Percentiles rank a stretch among this genome's conserved stretches.
Conservation (phyloP, 2,113 vertebrate genomes). For the Myotis yumanensis region DNA sequence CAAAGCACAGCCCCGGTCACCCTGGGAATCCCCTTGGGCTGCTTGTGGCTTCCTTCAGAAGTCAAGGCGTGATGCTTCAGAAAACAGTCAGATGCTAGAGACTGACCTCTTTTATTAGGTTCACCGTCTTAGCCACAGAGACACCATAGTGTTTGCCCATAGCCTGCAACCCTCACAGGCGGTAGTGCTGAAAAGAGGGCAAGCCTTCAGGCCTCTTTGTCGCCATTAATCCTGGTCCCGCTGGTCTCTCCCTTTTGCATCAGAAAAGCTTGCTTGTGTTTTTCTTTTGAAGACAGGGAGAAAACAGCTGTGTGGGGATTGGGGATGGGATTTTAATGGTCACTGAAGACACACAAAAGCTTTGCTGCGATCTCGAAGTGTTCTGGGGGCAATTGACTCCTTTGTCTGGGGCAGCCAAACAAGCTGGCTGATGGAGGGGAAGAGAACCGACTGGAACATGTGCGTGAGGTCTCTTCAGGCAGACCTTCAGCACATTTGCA, state of each 20-base stretch:
- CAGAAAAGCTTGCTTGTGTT: slow-evolving; percentile 93
- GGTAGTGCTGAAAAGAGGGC: slow-evolving; percentile 90
- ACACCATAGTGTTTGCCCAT: slow-evolving; percentile 91
- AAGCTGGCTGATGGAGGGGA: slow-evolving; percentile 84
- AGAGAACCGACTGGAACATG: slow-evolving; percentile 69
- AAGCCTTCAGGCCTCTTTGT: slow-evolving; percentile 94
- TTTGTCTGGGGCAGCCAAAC: slow-evolving; percentile 86
- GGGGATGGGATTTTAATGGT: slow-evolving; percentile 90
- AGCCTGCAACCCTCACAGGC: slow-evolving; percentile 91
- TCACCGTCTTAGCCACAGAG: slow-evolving; percentile 91
- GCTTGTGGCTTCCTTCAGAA: slow-evolving; percentile 88
- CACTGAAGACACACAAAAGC: slow-evolving; percentile 92
- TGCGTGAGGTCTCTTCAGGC: slow-evolving; percentile 70
- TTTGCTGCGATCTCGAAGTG: slow-evolving; percentile 87
- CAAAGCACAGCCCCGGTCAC: slow-evolving; percentile 86
- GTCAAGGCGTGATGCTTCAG: slow-evolving; percentile 86
- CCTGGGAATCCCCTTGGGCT: slow-evolving; percentile 90
- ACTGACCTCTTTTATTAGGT: slow-evolving; percentile 95
- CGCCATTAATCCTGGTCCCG: slow-evolving; percentile 90
- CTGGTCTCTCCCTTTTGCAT: slow-evolving; percentile 89
- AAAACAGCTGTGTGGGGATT: slow-evolving; percentile 92
- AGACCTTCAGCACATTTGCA: slow-evolving; percentile 59
- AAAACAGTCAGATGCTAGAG: slow-evolving; percentile 89
- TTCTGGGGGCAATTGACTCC: slow-evolving; percentile 90
- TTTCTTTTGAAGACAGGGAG: slow-evolving; percentile 75